These are phyloP conservation scores for Lepetodrilus schrolli DNA, from an alignment of 2,888 invertebrate species.

Conservation along the genomic window DNA sequence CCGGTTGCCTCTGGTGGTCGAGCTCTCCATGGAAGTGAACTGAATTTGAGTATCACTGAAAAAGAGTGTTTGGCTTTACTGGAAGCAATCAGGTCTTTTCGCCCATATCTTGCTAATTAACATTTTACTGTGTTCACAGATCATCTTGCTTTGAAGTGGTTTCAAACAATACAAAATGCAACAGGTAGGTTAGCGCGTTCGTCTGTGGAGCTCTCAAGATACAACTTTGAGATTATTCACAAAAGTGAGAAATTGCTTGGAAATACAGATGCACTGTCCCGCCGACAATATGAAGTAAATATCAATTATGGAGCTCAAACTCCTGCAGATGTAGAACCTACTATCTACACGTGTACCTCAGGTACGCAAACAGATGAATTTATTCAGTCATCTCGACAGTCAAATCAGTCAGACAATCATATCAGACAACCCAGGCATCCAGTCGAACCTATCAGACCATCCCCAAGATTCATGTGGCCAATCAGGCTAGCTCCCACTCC, in stretches of 20 bases:
- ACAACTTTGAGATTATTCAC: background rate
- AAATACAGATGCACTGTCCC: background rate
- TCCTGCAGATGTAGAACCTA: background rate
- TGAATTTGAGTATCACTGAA: background rate
- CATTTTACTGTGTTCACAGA: background rate
- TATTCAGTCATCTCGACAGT: too few species aligned
- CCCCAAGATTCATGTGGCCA: background rate
- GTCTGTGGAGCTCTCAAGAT: background rate
- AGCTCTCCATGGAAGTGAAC: background rate
- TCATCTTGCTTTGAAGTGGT: background rate
- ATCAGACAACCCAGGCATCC: background rate
- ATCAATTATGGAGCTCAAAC: background rate
- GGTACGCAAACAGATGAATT: background rate
- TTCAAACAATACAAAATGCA: background rate
- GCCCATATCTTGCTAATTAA: background rate
- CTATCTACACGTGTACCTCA: background rate
- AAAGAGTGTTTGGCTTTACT: background rate
- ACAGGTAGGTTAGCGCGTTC: background rate
- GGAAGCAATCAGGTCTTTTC: background rate
- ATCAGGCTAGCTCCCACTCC: too few species aligned
- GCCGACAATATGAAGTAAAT: too few species aligned
- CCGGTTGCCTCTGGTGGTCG: background rate
- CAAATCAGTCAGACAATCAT: background rate
- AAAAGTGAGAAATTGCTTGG: background rate
- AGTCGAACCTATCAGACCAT: background rate